A percentile compares a stretch with the other conserved stretches of the same genome.
Conservation (phyloP, 2,797 vertebrate species). For the Acridotheres tristis region DNA sequence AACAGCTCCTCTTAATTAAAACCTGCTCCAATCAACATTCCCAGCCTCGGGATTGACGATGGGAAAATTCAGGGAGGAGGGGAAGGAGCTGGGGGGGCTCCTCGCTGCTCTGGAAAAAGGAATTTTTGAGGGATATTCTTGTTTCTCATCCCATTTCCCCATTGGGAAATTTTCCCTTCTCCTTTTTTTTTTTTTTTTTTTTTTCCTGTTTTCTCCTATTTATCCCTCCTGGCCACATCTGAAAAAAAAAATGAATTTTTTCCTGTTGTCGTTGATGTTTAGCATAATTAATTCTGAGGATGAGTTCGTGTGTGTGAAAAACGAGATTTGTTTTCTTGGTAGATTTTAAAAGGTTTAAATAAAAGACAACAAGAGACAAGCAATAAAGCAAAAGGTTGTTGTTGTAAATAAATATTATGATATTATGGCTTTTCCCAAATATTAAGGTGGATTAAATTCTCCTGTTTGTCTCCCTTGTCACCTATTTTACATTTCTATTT, state of each 20-base stretch:
- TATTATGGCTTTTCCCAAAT: too few species aligned
- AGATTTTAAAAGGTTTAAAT: too few species aligned
- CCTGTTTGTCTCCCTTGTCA: too few species aligned
- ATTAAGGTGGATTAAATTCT: too few species aligned
- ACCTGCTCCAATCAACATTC: background rate
- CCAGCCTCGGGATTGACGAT: fast-evolving
- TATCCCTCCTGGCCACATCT: fast-evolving
- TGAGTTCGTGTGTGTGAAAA: too few species aligned
- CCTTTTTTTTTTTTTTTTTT: background rate
- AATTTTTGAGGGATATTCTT: background rate
- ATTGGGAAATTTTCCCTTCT: background rate
- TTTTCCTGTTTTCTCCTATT: background rate
- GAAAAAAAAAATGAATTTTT: background rate
- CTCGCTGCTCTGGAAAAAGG: background rate
- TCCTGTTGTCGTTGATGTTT: background rate
- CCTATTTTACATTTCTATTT: too few species aligned
- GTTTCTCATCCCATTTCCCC: too few species aligned
- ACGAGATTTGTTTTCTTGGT: too few species aligned
- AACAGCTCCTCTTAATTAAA: background rate
- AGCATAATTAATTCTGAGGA: background rate
- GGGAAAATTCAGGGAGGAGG: background rate
- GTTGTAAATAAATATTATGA: too few species aligned
- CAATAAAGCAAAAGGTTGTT: too few species aligned
- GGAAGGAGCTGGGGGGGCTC: background rate
- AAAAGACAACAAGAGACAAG: too few species aligned